phyloP scores from a whole-genome alignment of 2,113 vertebrate genomes.

The Menura novaehollandiae region DNA sequence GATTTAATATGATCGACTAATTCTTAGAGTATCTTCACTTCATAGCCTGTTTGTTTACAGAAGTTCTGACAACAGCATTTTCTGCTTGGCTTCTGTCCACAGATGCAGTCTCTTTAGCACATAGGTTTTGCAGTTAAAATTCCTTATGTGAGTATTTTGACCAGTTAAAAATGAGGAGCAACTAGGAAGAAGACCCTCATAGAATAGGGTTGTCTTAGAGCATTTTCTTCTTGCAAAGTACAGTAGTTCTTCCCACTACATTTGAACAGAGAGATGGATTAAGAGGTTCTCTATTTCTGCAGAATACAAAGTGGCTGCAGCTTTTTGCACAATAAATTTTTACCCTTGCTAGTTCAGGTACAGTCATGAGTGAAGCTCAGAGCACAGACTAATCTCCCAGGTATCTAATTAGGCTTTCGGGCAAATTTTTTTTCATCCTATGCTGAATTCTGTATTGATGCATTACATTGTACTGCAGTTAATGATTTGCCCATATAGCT shows the following conservation, averaged over 20 bases:
- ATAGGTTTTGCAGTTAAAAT: not conserved
- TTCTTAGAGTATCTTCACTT: not conserved
- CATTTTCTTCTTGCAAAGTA: not conserved
- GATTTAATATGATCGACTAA: not conserved
- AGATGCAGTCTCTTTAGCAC: not conserved
- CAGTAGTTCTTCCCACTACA: not conserved
- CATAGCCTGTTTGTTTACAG: not conserved
- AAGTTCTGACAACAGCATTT: not conserved
- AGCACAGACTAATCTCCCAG: not conserved
- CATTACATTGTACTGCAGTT: not conserved
- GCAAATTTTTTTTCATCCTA: not conserved
- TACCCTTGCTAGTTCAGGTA: not conserved
- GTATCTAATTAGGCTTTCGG: not conserved
- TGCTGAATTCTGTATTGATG: not conserved
- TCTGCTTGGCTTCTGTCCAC: not conserved
- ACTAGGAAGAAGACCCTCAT: not conserved
- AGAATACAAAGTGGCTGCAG: not conserved
- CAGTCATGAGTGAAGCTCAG: not conserved
- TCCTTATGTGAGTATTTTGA: not conserved
- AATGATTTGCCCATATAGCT: not conserved
- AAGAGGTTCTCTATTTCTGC: not conserved
- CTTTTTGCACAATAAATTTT: not conserved
- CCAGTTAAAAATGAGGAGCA: not conserved
- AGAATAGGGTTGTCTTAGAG: not conserved
- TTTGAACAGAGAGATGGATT: not conserved